Evolutionary conservation across 1,140 invertebrate species (phyloP), one percentile per base, ranked within the genome.

Genomic region (Pomacea maculata): DNA sequence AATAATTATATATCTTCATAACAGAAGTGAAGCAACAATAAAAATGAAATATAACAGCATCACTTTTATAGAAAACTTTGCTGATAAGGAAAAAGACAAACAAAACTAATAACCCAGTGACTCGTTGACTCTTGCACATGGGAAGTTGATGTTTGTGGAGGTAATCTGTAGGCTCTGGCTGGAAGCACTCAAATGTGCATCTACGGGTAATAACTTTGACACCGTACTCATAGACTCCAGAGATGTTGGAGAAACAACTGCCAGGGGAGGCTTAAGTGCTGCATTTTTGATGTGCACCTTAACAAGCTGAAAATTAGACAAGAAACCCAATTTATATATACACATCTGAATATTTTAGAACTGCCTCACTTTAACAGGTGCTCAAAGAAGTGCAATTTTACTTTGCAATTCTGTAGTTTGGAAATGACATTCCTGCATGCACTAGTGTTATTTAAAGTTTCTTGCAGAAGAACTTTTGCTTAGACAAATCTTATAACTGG

Each of bases 141-240:
- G 71, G 63, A 80, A 80, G 45, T 75, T 57, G 29, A 80, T 75
- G 63, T 75, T 74, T 71, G 79, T 75, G 72, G 72, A 65, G 6
- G 79, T 61, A 34, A 80, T 12, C 34, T 75, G 61, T 61, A 75
- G 72, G 52, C 64, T 78, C 45, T 12, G 77, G 5, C 67, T 57
- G 25, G 57, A 29, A 11, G 65, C 8, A 7, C 29, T 57, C 7
- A 54, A 21, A n/a, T 11, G 2, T 10, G 63, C 45, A 21, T 45
- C 77, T n/a, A 14, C 12, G 12, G 75, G 52, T 15, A 65, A 70
- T n/a, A 52, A 21, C 12, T 17, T 57, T 45, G 63, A 68, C 34
- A 52, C 12, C 45, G 9, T 17, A 11, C 67, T 70, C 21, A n/a
- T 34, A 52, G 73, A 55, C 21, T 14, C 21, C n/a, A 29, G 71